Evolutionary conservation across 2,888 invertebrate genomes (phyloP).

Genomic region (Tortrix viridana): DNA sequence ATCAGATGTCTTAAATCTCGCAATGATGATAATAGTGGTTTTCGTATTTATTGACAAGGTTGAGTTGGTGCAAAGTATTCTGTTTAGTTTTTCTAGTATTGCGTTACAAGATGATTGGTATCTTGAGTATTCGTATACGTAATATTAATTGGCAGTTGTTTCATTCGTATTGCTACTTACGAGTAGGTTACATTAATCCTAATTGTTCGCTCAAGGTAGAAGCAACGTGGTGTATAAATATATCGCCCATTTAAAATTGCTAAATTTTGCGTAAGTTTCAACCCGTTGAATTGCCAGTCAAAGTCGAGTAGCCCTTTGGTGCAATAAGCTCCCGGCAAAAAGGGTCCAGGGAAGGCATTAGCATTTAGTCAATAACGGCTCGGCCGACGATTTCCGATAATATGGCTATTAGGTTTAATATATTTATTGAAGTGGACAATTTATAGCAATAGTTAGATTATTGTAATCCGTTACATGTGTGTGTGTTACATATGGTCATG

Average conservation of each 20-base stretch:
- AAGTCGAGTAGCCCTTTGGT: conserved; percentile 48
- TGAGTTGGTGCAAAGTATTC: too few species aligned
- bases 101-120: too few species aligned
- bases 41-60: too few species aligned
- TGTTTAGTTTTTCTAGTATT: too few species aligned
- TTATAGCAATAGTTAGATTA: not conserved
- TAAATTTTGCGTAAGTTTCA: conserved; percentile 21
- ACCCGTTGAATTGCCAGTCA: conserved; percentile 42
- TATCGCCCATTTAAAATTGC: conserved; percentile 11
- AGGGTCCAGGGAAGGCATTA: conserved; percentile 47
- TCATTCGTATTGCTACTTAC: too few species aligned
- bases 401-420: conserved; percentile 36
- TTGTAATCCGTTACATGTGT: not conserved
- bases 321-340: conserved; percentile 43
- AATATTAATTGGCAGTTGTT: too few species aligned
- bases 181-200: too few species aligned
- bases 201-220: too few species aligned
- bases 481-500: not conserved
- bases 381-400: conserved; percentile 29
- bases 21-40: too few species aligned
- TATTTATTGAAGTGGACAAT: conserved; percentile 20
- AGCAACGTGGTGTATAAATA: too few species aligned
- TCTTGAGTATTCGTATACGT: too few species aligned
- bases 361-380: conserved; percentile 44
- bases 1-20: not conserved